phyloP scores from a whole-genome alignment of 2,888 invertebrate genomes.

The Hipparchia semele region DNA sequence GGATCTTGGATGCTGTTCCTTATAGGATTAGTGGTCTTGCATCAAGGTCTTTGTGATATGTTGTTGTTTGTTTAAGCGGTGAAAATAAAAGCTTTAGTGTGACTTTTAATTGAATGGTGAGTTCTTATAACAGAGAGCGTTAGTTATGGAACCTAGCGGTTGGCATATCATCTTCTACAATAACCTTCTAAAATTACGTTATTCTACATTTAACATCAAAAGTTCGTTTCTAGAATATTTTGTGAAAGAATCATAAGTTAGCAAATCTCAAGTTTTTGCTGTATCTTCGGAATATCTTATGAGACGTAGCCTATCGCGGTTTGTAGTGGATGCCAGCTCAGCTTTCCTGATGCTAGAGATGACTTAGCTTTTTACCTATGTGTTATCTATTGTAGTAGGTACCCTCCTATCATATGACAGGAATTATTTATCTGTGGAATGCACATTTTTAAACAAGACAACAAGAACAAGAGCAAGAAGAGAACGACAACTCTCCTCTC shows the following conservation, averaged over 20 bases:
- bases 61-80: slow-evolving; percentile 23
- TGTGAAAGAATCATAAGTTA: neutral
- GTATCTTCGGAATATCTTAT: neutral
- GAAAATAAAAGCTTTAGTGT: slow-evolving; percentile 16
- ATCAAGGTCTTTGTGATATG: slow-evolving; percentile 15
- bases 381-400: neutral
- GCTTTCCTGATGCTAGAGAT: neutral
- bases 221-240: neutral
- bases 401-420: neutral
- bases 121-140: neutral
- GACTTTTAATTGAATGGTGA: neutral
- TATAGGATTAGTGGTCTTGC: slow-evolving; percentile 67
- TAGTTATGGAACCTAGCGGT: neutral
- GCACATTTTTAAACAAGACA: too few relatives aligned
- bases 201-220: neutral
- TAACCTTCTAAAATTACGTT: neutral
- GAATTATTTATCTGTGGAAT: too few relatives aligned
- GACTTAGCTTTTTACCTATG: neutral
- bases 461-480: too few relatives aligned
- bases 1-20: slow-evolving; percentile 59
- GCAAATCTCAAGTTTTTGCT: neutral
- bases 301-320: neutral
- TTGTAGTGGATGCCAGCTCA: neutral
- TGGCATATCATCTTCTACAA: neutral
- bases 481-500: too few relatives aligned